Conservation (phyloP, 1,140 invertebrate species). For the Heliconius nattereri region DNA sequence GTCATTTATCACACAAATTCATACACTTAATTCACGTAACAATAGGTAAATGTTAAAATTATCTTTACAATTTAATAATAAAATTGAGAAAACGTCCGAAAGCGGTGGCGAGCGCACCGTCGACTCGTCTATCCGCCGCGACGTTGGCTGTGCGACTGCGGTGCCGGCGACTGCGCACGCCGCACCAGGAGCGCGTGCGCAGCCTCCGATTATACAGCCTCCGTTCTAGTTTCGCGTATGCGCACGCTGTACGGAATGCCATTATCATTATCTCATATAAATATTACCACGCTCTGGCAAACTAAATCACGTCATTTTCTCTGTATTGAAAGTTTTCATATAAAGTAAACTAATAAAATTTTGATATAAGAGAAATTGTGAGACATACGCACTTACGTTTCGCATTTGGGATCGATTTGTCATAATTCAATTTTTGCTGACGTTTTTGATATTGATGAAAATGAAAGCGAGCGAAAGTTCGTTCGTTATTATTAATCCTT, state of each 20-base stretch:
- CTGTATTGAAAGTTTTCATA: conserved; percentile 29
- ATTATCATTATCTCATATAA: conserved; percentile 51
- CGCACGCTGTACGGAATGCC: conserved; percentile 54
- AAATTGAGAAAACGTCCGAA: conserved; percentile 51
- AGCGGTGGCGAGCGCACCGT: conserved; percentile 46
- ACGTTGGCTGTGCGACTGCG: conserved; percentile 69
- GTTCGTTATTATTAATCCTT: conserved; percentile 45
- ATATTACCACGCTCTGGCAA: conserved; percentile 36
- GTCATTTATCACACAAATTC: conserved; percentile 45
- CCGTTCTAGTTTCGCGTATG: conserved; percentile 58
- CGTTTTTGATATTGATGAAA: conserved; percentile 36
- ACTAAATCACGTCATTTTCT: conserved; percentile 34
- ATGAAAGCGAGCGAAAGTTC: conserved; percentile 51
- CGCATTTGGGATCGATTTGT: neutral
- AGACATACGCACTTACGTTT: neutral
- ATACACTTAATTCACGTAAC: conserved; percentile 59
- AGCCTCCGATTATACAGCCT: conserved; percentile 62
- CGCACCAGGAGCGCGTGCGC: conserved; percentile 61
- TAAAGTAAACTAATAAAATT: neutral
- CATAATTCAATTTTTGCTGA: conserved; percentile 17
- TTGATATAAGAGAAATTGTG: neutral
- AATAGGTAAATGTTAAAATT: conserved; percentile 38
- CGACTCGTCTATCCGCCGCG: conserved; percentile 55
- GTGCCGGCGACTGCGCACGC: conserved; percentile 46
- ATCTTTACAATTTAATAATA: conserved; percentile 26